Evolutionary conservation across 1,140 invertebrate species (phyloP), one percentile per base, ranked within the genome.

Genomic region (Papilio helenus): DNA sequence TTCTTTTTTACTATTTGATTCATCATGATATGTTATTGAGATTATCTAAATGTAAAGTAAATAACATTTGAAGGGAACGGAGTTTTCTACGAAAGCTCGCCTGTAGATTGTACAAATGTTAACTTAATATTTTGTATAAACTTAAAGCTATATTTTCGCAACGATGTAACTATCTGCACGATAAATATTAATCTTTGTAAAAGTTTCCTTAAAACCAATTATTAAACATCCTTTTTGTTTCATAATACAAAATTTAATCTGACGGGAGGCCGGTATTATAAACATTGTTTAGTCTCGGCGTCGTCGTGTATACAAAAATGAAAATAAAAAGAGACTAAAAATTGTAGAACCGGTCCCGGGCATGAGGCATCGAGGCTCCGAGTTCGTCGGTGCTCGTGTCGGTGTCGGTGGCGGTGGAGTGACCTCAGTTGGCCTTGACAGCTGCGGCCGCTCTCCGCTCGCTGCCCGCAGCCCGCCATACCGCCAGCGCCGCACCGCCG

Each of bases 261-360:
- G 86, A 89, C 88, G 86, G 85, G 85, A 87, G 89, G 88, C 87
- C 91, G 87, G 89, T 80, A 86, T 87, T 93, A 93, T 93, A 94
- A 94, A 94, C 92, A 94, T 90, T 94, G 92, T 94, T 94, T 93
- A 94, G 92, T 93, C 92, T 93, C 89, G 90, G 92, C 88, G 90
- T 90, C 88, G 90, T 90, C 90, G 92, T 94, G 93, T 93, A 93
- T 93, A 94, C 92, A 93, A 94, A 93, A 94, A 94, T 93, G 93
- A 94, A 94, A 93, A 93, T 93, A 93, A 93, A 94, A 94, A 94
- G 90, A 93, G 89, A 90, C 89, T 93, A 92, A 94, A 94, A 93
- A 94, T 94, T 92, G 91, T 94, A 91, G 91, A 94, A 94, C 93
- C 93, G 93, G 93, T 94, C 91, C 65, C 88, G 86, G 88, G 90